Evolutionary conservation across 1,140 invertebrate genomes (phyloP).

Genomic region (Laupala kohalensis): DNA sequence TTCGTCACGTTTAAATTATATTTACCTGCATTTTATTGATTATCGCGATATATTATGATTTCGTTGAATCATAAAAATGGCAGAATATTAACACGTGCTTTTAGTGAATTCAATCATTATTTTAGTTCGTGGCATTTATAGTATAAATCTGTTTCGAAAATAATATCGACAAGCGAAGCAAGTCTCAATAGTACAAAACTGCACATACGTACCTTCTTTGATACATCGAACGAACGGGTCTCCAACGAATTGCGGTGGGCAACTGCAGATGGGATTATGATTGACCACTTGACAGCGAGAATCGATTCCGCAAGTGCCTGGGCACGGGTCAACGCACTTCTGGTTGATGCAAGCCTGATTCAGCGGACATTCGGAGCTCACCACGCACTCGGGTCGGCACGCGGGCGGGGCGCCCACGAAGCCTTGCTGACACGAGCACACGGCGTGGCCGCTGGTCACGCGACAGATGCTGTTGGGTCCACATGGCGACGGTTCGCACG

Average conservation of each 20-base stretch:
- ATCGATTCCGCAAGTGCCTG: slow-evolving; percentile 61
- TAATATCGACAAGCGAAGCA: not conserved
- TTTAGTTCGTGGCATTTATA: no score
- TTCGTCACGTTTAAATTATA: no score
- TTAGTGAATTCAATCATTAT: no score
- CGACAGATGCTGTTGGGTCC: slow-evolving; percentile 68
- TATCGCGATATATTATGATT: no score
- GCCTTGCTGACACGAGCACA: slow-evolving; percentile 62
- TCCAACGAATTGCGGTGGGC: slow-evolving; percentile 55
- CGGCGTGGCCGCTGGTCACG: slow-evolving; percentile 49
- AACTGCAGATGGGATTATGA: slow-evolving; percentile 75
- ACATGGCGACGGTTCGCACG: slow-evolving; percentile 67
- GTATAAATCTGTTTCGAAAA: not conserved
- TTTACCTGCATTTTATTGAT: no score
- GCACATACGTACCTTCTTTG: slow-evolving; percentile 44
- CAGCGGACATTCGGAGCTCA: slow-evolving; percentile 59
- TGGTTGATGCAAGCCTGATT: slow-evolving; percentile 62
- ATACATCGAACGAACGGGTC: slow-evolving; percentile 69
- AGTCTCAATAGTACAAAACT: not conserved
- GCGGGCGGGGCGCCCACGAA: slow-evolving; percentile 62
- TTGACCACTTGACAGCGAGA: slow-evolving; percentile 65
- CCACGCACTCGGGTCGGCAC: slow-evolving; percentile 65
- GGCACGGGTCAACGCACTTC: slow-evolving; percentile 70
- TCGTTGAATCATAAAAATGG: no score
- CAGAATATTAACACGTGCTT: no score